These are phyloP conservation scores for Microchirus variegatus DNA, from an alignment of 2,797 vertebrate genomes.

Conservation along the genomic window DNA sequence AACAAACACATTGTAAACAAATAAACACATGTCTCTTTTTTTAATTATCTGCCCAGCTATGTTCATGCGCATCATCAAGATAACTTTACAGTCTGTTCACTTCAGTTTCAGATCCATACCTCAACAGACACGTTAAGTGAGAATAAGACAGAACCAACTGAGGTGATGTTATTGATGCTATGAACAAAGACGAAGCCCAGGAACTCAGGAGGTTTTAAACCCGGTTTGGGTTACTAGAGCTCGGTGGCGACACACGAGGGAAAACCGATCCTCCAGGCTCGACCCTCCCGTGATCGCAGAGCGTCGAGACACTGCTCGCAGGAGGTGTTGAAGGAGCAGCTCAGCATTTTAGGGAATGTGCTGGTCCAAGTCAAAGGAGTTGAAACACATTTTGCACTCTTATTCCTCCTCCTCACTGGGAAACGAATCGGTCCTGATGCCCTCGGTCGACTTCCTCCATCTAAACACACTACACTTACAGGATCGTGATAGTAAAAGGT, in stretches of 20 bases:
- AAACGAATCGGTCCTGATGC: background rate
- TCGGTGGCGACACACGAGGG: slow-evolving; percentile 83
- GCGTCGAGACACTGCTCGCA: slow-evolving; percentile 84
- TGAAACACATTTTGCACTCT: slow-evolving; percentile 89
- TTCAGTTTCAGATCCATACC: too few species aligned
- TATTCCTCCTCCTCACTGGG: slow-evolving; percentile 59
- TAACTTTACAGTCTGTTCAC: too few species aligned
- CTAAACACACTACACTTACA: background rate
- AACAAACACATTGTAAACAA: too few species aligned
- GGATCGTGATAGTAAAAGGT: background rate
- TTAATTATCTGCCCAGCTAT: too few species aligned
- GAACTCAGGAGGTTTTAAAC: slow-evolving; percentile 80
- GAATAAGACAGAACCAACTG: too few species aligned
- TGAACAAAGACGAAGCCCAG: too few species aligned
- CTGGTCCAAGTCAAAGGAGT: slow-evolving; percentile 83
- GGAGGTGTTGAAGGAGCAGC: slow-evolving; percentile 88
- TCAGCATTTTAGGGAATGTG: slow-evolving; percentile 79
- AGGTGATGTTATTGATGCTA: too few species aligned
- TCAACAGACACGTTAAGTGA: too few species aligned
- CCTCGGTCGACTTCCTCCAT: background rate
- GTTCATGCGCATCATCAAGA: too few species aligned
- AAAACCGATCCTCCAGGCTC: slow-evolving; percentile 70
- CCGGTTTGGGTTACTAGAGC: slow-evolving; percentile 81
- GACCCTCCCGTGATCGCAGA: slow-evolving; percentile 75
- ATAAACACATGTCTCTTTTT: too few species aligned